These are phyloP conservation scores for Muscicapa comitata DNA, from an alignment of 2,797 vertebrate species.

Conservation along the genomic window DNA sequence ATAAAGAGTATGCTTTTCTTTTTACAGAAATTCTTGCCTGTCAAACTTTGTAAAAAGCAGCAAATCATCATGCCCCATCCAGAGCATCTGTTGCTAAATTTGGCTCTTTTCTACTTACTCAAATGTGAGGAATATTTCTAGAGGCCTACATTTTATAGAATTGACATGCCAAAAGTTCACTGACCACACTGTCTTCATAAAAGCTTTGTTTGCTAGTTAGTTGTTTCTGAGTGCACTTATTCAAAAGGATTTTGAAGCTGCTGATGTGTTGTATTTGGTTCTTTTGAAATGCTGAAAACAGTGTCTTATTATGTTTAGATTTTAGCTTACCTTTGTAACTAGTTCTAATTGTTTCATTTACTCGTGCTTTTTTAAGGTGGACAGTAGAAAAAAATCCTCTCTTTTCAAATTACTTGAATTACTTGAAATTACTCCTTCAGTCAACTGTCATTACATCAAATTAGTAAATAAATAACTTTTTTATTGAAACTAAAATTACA, in stretches of 20 bases:
- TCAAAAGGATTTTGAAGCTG: slow-evolving; percentile 66
- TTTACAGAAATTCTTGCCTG: background rate
- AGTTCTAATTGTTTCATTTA: slow-evolving; percentile 39
- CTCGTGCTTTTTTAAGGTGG: slow-evolving; percentile 7
- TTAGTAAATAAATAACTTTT: background rate
- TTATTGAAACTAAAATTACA: background rate
- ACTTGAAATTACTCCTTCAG: background rate
- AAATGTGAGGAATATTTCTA: slow-evolving; percentile 24
- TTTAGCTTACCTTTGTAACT: slow-evolving; percentile 54
- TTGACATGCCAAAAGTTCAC: slow-evolving; percentile 40
- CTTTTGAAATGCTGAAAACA: slow-evolving; percentile 66
- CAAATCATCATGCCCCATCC: background rate
- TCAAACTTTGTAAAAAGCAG: background rate
- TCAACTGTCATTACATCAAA: background rate
- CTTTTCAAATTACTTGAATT: background rate
- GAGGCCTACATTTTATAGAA: slow-evolving; percentile 16
- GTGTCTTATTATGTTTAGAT: slow-evolving; percentile 58
- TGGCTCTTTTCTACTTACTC: background rate
- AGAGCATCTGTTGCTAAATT: background rate
- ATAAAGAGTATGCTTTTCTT: background rate
- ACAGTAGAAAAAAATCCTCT: background rate
- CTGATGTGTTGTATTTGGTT: slow-evolving; percentile 62
- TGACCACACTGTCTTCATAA: slow-evolving; percentile 44
- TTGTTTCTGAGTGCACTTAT: slow-evolving; percentile 63
- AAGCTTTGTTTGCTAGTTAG: slow-evolving; percentile 65